Conservation (phyloP, 64 coral and sea anemone genomes). For the Stichodactyla mertensii region DNA sequence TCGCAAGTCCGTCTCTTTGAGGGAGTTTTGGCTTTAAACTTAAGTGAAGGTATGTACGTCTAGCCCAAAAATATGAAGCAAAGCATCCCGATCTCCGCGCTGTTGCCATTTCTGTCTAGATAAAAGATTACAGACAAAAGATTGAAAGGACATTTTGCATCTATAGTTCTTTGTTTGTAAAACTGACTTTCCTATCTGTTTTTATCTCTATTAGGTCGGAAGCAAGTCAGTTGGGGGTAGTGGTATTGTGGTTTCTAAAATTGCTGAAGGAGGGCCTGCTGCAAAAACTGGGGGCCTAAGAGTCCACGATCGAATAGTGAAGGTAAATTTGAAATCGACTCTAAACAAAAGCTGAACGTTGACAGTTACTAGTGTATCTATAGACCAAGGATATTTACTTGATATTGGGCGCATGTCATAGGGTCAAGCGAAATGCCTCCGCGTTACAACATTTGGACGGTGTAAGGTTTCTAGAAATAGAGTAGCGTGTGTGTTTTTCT, state of each 20-base stretch:
- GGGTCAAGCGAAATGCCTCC: conserved; percentile 20
- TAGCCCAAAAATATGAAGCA: neutral
- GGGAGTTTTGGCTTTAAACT: neutral
- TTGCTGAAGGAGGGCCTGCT: conserved; percentile 86
- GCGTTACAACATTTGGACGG: conserved; percentile 1
- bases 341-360: conserved; percentile 6
- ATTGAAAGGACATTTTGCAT: conserved; percentile 1
- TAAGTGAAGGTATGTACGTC: conserved; percentile 8
- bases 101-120: conserved; percentile 37
- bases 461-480: conserved; percentile 11
- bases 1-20: neutral
- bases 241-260: conserved; percentile 92
- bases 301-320: conserved; percentile 79
- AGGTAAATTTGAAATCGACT: conserved; percentile 51
- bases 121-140: conserved; percentile 30
- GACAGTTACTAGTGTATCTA: conserved; percentile 19
- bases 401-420: conserved; percentile 17
- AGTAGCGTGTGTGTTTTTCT: conserved; percentile 23
- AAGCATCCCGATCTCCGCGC: neutral
- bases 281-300: conserved; percentile 73
- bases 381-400: neutral
- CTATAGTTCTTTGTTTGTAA: conserved; percentile 34
- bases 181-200: conserved; percentile 24
- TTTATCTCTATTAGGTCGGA: conserved; percentile 78
- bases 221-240: conserved; percentile 74